phyloP scores from a whole-genome alignment of 2,113 vertebrate species.

The Columba livia region DNA sequence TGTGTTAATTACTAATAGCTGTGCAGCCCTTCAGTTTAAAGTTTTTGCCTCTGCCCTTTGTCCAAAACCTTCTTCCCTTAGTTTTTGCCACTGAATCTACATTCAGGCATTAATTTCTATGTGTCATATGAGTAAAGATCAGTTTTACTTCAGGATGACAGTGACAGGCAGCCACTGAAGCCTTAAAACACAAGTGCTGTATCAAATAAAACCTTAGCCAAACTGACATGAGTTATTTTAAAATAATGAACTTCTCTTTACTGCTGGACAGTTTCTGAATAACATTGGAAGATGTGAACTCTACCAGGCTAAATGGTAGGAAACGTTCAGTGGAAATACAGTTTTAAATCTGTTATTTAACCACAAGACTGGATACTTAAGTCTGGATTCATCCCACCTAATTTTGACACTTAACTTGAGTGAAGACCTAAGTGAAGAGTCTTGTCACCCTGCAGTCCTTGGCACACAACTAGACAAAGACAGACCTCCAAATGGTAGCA shows the following conservation, averaged over 20 bases:
- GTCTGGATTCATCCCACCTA: neutral
- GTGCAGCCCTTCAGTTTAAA: neutral
- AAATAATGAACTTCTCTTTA: conserved; percentile 32
- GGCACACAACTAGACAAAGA: neutral
- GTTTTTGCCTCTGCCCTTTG: neutral
- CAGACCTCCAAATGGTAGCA: neutral
- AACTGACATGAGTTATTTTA: conserved; percentile 8
- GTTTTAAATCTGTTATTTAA: neutral
- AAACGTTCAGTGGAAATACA: neutral
- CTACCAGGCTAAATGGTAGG: neutral
- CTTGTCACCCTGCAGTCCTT: neutral
- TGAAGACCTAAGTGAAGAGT: neutral
- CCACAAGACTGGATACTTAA: neutral
- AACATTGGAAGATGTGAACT: neutral
- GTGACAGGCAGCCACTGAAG: neutral
- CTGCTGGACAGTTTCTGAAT: neutral
- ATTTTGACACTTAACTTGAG: neutral
- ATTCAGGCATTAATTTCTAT: neutral
- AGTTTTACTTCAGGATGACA: conserved; percentile 15
- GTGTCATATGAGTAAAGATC: neutral
- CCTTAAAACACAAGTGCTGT: neutral
- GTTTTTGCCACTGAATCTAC: neutral
- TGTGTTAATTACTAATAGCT: neutral
- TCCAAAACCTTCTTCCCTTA: neutral
- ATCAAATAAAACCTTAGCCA: neutral